Evolutionary conservation across 2,113 vertebrate species (phyloP).

Genomic region (Ctenodactylus gundi): DNA sequence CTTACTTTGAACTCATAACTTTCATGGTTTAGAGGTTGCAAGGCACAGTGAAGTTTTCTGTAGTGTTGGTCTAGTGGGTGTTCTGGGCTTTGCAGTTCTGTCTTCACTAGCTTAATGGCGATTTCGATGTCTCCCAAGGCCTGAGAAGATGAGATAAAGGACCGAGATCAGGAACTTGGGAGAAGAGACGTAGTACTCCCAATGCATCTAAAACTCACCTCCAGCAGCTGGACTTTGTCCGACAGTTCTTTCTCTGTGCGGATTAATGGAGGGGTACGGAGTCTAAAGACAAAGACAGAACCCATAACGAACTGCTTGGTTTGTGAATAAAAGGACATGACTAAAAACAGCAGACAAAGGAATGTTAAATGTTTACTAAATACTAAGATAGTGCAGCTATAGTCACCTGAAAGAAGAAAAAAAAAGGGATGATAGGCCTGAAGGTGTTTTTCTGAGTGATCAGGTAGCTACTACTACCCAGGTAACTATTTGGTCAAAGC

Average conservation of each 20-base stretch:
- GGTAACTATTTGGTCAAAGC: too few species aligned
- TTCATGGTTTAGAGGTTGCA: slow-evolving; percentile 84
- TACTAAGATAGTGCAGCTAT: neutral
- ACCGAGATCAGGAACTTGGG: neutral
- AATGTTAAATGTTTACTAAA: neutral
- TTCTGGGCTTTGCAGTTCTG: slow-evolving; percentile 81
- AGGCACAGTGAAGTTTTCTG: slow-evolving; percentile 84
- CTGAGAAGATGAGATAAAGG: slow-evolving; percentile 77
- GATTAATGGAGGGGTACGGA: slow-evolving; percentile 90
- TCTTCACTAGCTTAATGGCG: slow-evolving; percentile 90
- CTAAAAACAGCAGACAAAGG: slow-evolving; percentile 21
- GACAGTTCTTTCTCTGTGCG: slow-evolving; percentile 88
- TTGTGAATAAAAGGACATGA: neutral
- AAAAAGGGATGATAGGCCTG: neutral
- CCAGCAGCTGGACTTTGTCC: slow-evolving; percentile 89
- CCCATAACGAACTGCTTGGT: neutral
- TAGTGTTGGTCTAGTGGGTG: slow-evolving; percentile 91
- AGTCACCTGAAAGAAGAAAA: neutral
- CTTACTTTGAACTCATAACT: slow-evolving; percentile 87
- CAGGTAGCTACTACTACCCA: neutral
- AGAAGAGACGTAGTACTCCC: neutral
- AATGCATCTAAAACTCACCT: slow-evolving; percentile 82
- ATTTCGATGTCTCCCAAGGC: slow-evolving; percentile 92
- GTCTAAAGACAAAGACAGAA: slow-evolving; percentile 78
- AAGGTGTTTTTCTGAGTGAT: neutral